Conservation (phyloP, 1,140 invertebrate species). For the Galendromus occidentalis region DNA sequence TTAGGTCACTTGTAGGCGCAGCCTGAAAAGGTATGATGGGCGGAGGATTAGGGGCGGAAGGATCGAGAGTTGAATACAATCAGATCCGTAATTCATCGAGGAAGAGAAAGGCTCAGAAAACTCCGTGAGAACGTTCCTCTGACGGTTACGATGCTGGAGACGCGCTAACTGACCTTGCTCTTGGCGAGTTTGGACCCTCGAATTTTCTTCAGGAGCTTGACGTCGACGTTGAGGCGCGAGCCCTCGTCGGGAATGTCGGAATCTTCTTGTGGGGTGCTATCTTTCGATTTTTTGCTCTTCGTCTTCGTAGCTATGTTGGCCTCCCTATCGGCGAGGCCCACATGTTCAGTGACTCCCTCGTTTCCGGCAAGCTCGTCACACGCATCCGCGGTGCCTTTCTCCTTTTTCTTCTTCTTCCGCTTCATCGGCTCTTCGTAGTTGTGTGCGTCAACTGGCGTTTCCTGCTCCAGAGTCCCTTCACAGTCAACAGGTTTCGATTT, state of each 20-base stretch:
- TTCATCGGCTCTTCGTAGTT: not conserved
- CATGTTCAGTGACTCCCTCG: too few species aligned
- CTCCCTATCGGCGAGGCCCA: too few species aligned
- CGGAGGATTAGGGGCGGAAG: too few species aligned
- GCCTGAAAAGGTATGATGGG: not conserved
- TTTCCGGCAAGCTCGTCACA: too few species aligned
- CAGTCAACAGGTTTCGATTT: not conserved
- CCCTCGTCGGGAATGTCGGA: not conserved
- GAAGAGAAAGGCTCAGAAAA: too few species aligned
- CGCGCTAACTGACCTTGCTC: not conserved
- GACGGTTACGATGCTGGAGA: too few species aligned
- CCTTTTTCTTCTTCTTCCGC: not conserved
- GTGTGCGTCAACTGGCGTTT: not conserved
- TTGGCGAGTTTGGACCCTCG: not conserved
- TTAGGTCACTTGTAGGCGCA: not conserved
- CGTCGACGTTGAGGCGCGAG: not conserved
- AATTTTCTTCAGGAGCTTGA: not conserved
- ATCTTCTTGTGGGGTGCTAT: too few species aligned
- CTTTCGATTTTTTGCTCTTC: too few species aligned
- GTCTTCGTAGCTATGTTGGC: too few species aligned
- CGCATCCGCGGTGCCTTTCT: not conserved
- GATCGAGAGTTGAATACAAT: too few species aligned
- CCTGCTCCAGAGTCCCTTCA: not conserved
- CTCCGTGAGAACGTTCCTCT: too few species aligned
- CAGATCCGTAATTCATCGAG: too few species aligned